Evolutionary conservation across 2,888 invertebrate species (phyloP).

Genomic region (Catocala nupta): DNA sequence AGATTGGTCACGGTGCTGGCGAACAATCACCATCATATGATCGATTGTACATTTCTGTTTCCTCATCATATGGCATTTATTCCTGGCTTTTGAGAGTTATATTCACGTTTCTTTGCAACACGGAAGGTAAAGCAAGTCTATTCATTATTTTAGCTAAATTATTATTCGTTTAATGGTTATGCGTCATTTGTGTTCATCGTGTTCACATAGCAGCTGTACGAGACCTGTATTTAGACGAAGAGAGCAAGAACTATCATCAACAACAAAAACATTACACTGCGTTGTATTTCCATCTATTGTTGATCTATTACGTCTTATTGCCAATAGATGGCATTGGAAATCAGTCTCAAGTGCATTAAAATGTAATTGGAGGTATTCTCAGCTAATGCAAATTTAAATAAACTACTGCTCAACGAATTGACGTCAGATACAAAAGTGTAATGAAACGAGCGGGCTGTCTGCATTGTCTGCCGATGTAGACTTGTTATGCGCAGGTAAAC

Average conservation of each 20-base stretch:
- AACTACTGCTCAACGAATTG: constrained; percentile 3
- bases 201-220: too few relatives aligned
- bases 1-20: constrained; percentile 48
- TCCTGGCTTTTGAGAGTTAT: background rate
- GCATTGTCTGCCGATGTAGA: constrained; percentile 3
- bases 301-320: constrained; percentile 8
- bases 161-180: background rate
- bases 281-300: constrained; percentile 10
- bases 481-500: background rate
- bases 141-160: constrained; percentile 5
- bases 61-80: constrained; percentile 12
- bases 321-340: background rate
- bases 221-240: background rate
- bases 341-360: constrained; percentile 8
- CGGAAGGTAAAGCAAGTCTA: background rate
- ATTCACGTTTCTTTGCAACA: background rate
- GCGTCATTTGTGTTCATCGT: background rate
- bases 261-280: constrained; percentile 7
- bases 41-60: constrained; percentile 34
- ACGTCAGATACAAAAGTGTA: constrained; percentile 13
- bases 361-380: constrained; percentile 8
- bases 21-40: constrained; percentile 44
- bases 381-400: constrained; percentile 6
- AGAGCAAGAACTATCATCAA: background rate
- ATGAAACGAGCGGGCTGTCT: constrained; percentile 3